phyloP scores from a whole-genome alignment of 2,113 vertebrate species.

The Mustela nigripes region DNA sequence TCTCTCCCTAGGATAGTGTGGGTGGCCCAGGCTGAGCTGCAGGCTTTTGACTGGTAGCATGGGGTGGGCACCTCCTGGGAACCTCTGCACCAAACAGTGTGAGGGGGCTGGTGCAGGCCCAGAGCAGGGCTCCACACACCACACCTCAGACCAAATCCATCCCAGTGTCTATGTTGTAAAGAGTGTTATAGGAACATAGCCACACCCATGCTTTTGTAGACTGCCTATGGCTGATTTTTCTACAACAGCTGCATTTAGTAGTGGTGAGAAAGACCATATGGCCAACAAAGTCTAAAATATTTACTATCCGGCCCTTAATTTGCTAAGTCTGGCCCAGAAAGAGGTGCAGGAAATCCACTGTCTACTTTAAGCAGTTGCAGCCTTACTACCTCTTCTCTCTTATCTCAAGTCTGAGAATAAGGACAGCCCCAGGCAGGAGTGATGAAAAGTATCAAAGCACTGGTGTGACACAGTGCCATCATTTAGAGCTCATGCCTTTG shows the following conservation, averaged over 20 bases:
- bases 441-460: not conserved
- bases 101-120: too few species aligned
- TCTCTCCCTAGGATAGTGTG: not conserved
- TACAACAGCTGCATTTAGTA: not conserved
- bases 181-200: not conserved
- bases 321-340: not conserved
- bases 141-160: not conserved
- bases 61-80: not conserved
- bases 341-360: too few species aligned
- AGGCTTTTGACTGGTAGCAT: rapidly evolving
- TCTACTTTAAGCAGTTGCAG: not conserved
- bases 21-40: not conserved
- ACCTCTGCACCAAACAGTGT: too few species aligned
- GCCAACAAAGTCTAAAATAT: not conserved
- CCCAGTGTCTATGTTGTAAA: not conserved
- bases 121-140: not conserved
- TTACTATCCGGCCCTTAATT: not conserved
- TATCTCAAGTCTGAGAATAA: too few species aligned
- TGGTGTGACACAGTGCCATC: not conserved
- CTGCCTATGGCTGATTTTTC: too few species aligned
- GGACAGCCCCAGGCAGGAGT: not conserved
- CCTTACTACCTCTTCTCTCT: not conserved
- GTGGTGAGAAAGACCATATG: not conserved
- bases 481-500: not conserved
- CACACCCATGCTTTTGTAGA: not conserved